phyloP scores from a whole-genome alignment of 2,113 vertebrate species.

The Cygnus atratus region DNA sequence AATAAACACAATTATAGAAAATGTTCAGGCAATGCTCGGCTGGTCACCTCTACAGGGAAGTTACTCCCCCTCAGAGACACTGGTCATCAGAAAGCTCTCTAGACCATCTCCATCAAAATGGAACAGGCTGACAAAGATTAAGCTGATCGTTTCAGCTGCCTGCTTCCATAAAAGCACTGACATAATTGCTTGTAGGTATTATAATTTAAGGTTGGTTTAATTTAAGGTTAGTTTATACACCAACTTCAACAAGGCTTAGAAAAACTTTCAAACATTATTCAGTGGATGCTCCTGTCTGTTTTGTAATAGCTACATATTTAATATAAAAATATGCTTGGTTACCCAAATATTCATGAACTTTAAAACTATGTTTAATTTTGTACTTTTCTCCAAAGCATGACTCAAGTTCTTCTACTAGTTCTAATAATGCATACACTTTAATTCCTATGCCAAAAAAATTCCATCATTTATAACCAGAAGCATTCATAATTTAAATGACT shows the following conservation, averaged over 20 bases:
- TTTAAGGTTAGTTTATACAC: neutral
- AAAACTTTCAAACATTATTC: neutral
- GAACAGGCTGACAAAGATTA: neutral
- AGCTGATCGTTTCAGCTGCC: neutral
- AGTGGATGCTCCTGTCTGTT: neutral
- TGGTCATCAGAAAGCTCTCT: neutral
- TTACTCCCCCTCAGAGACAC: neutral
- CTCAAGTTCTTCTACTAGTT: slow-evolving; percentile 8
- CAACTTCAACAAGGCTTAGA: neutral
- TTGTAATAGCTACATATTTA: neutral
- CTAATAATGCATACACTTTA: slow-evolving; percentile 30
- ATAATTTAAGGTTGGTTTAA: neutral
- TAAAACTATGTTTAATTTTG: neutral
- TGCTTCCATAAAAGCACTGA: neutral
- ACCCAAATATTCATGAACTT: neutral
- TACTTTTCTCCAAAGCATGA: slow-evolving; percentile 21
- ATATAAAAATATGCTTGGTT: neutral
- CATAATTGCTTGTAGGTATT: neutral
- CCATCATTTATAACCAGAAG: slow-evolving; percentile 50
- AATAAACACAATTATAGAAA: neutral
- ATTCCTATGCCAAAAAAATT: slow-evolving; percentile 19
- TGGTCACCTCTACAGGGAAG: neutral
- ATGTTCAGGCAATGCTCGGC: neutral
- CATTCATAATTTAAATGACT: slow-evolving; percentile 55
- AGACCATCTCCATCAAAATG: neutral